phyloP scores from a whole-genome alignment of 2,113 vertebrate genomes.

The Cavia porcellus region DNA sequence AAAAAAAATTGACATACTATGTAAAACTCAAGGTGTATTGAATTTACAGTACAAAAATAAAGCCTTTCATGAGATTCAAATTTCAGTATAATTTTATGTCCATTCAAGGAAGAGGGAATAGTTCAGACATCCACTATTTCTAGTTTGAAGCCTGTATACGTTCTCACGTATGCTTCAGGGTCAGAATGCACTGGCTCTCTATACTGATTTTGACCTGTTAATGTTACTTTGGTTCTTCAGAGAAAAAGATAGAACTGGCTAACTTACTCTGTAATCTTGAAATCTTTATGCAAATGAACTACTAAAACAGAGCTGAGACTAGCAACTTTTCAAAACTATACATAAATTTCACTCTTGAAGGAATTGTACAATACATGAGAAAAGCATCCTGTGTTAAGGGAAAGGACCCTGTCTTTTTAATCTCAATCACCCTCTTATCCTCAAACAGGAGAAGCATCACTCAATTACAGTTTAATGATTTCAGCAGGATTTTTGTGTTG shows the following conservation, averaged over 20 bases:
- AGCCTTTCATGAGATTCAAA: conserved; percentile 29
- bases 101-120: background rate
- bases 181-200: background rate
- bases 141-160: background rate
- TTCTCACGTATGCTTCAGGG: background rate
- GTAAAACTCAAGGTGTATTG: conserved; percentile 79
- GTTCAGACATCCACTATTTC: background rate
- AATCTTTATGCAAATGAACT: background rate
- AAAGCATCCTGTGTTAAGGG: background rate
- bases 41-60: conserved; percentile 82
- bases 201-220: background rate
- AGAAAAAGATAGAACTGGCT: conserved; percentile 25
- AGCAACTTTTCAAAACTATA: background rate
- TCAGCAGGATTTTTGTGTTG: conserved; percentile 51
- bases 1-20: conserved; percentile 78
- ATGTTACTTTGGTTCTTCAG: background rate
- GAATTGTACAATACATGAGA: background rate
- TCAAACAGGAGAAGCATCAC: conserved; percentile 41
- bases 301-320: background rate
- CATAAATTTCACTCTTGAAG: background rate
- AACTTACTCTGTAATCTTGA: background rate
- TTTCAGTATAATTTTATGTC: conserved; percentile 46
- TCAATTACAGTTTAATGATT: conserved; percentile 40
- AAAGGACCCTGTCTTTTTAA: background rate
- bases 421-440: conserved; percentile 61